Conservation (phyloP, 2,113 vertebrate species). For the Microcebus lehilahytsara region DNA sequence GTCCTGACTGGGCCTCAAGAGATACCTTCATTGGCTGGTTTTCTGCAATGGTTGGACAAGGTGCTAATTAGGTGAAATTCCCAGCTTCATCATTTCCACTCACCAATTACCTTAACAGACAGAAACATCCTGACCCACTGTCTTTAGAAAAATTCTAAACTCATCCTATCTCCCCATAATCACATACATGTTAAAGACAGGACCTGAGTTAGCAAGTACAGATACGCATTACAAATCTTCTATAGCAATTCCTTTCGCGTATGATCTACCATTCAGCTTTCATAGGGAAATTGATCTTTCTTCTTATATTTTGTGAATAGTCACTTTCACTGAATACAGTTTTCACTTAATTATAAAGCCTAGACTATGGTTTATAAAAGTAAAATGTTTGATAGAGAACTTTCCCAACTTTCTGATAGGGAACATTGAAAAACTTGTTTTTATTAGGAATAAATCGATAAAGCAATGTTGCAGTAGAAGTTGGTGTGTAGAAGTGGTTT, state of each 20-base stretch:
- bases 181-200: not conserved
- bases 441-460: not conserved
- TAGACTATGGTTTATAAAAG: not conserved
- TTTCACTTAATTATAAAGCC: conserved; percentile 25
- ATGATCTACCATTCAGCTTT: not conserved
- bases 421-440: not conserved
- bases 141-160: not conserved
- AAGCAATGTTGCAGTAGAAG: not conserved
- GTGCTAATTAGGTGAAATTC: conserved; percentile 32
- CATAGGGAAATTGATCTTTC: not conserved
- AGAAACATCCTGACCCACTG: not conserved
- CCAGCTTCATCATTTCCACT: not conserved
- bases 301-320: not conserved
- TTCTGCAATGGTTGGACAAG: conserved; percentile 22
- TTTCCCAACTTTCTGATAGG: not conserved
- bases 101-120: not conserved
- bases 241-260: not conserved
- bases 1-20: not conserved
- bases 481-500: not conserved
- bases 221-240: not conserved
- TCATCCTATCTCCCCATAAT: not conserved
- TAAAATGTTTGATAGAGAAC: not conserved
- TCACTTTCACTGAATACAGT: conserved; percentile 2
- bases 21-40: not conserved
- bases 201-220: not conserved